A percentile compares a stretch with the other conserved stretches of the same genome.
phyloP scores from a whole-genome alignment of 1,140 invertebrate genomes.

The Anadara kagoshimensis region DNA sequence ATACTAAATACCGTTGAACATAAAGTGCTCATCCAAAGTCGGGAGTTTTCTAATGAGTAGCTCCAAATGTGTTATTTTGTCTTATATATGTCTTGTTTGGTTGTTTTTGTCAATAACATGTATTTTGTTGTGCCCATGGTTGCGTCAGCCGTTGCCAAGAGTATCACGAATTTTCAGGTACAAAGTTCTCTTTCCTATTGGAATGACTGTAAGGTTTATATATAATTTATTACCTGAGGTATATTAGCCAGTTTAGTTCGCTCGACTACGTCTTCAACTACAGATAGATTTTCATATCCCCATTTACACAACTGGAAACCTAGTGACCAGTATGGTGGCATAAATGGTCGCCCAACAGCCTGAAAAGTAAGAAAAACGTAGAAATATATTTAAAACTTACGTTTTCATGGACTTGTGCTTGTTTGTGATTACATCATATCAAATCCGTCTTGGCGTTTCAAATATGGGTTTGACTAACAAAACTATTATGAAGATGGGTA shows the following conservation, averaged over 20 bases:
- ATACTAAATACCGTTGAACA: too few relatives aligned
- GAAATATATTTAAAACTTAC: neutral
- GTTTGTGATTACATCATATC: neutral
- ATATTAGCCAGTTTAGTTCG: conserved; percentile 57
- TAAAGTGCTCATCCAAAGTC: too few relatives aligned
- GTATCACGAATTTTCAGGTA: too few relatives aligned
- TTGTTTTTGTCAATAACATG: too few relatives aligned
- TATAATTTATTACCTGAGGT: conserved; percentile 50
- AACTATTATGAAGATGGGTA: neutral
- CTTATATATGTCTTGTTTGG: too few relatives aligned
- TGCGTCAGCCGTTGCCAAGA: too few relatives aligned
- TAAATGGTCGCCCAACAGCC: conserved; percentile 55
- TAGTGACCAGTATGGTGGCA: conserved; percentile 66
- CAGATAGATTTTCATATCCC: conserved; percentile 56
- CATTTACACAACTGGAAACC: conserved; percentile 64
- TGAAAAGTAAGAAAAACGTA: too few relatives aligned
- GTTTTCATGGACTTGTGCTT: neutral
- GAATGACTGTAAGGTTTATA: too few relatives aligned
- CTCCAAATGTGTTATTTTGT: too few relatives aligned
- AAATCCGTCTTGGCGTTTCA: neutral
- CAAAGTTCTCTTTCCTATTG: too few relatives aligned
- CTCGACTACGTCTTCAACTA: conserved; percentile 56
- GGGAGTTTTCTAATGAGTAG: too few relatives aligned
- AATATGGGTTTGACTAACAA: neutral
- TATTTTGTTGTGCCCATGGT: too few relatives aligned